These are phyloP conservation scores for Myrmophylax atrothorax DNA, from an alignment of 2,113 vertebrate genomes.

Conservation along the genomic window DNA sequence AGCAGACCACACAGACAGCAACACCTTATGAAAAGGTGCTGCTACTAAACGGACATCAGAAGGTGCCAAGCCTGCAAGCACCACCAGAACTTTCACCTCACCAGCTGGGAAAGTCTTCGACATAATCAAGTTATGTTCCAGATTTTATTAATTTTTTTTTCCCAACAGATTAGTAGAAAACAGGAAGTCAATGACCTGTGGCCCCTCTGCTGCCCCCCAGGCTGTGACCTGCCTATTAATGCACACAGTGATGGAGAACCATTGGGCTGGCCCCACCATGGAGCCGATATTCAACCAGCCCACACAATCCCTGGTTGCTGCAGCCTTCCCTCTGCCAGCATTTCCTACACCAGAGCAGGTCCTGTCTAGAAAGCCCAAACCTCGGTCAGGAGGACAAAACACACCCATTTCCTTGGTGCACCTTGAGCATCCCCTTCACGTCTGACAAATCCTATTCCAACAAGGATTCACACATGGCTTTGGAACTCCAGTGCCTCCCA, in stretches of 20 bases:
- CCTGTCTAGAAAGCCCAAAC: background rate
- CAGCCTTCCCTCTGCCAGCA: background rate
- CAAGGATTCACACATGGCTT: background rate
- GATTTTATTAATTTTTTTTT: rapidly evolving
- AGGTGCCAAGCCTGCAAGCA: background rate
- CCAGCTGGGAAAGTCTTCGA: background rate
- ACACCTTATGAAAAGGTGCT: background rate
- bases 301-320: background rate
- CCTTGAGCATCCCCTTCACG: background rate
- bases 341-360: rapidly evolving
- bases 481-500: rapidly evolving
- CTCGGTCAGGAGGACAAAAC: background rate
- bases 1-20: background rate
- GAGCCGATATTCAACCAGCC: background rate
- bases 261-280: background rate
- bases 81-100: background rate
- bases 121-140: background rate
- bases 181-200: background rate
- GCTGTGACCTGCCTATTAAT: background rate
- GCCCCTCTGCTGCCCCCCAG: background rate
- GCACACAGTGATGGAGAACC: background rate
- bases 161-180: background rate
- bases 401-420: background rate
- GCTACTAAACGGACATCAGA: background rate
- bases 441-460: background rate